Evolutionary conservation across 2,797 vertebrate genomes (phyloP).

Genomic region (Argya squamiceps): DNA sequence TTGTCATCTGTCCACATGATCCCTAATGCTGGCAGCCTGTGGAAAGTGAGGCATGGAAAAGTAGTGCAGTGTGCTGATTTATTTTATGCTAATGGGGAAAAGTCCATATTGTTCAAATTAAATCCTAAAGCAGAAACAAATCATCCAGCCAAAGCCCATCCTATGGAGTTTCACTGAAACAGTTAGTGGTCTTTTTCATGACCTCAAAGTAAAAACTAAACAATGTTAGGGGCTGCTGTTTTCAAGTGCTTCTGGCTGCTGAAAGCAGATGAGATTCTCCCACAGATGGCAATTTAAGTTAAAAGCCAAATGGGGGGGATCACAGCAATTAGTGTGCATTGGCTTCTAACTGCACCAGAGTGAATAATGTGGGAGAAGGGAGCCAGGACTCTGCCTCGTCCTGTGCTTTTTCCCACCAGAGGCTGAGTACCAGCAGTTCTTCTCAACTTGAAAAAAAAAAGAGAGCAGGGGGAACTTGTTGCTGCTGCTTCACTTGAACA

Average conservation of each 20-base stretch:
- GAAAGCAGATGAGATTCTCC: slow-evolving; percentile 39
- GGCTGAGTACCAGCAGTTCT: slow-evolving; percentile 8
- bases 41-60: slow-evolving; percentile 62
- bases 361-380: slow-evolving; percentile 33
- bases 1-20: slow-evolving; percentile 28
- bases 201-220: slow-evolving; percentile 63
- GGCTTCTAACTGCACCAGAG: slow-evolving; percentile 30
- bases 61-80: slow-evolving; percentile 42
- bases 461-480: not conserved
- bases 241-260: slow-evolving; percentile 57
- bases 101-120: slow-evolving; percentile 69
- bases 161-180: slow-evolving; percentile 54
- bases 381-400: not conserved
- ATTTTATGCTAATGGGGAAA: slow-evolving; percentile 49
- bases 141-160: slow-evolving; percentile 27
- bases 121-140: slow-evolving; percentile 56
- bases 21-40: not conserved
- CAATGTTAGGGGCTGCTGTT: slow-evolving; percentile 38
- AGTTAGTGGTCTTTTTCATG: slow-evolving; percentile 53
- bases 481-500: slow-evolving; percentile 39
- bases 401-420: slow-evolving; percentile 34
- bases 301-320: slow-evolving; percentile 53
- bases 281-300: slow-evolving; percentile 46
- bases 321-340: slow-evolving; percentile 8
- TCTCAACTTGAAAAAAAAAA: not conserved